Base-by-base conservation (phyloP, 1,140 invertebrate species). In the Drosophila asahinai region DNA sequence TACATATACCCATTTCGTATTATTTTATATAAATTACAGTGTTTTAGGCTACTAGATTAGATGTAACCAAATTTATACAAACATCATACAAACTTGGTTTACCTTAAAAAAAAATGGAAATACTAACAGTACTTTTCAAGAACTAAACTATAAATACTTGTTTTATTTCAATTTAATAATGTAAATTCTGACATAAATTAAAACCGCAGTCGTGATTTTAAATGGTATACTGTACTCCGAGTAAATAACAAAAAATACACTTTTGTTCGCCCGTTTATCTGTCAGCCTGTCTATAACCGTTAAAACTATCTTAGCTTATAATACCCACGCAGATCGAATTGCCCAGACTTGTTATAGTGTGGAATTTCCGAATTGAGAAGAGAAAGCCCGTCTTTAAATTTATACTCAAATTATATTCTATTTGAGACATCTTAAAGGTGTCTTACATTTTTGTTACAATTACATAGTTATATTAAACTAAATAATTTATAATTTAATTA, bases 1-100 rank as follows among this genome's bases (percentile, higher is more conserved):
- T 52, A 57, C 54, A 19, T 54, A 54, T 54, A 36, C 6, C 30
- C 30, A 54, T 40, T 57, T 57, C 36, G 54, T 57, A 57, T 54
- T 54, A 54, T 54, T 36, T 40, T 57, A 38, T 38, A 25, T 45
- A 38, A 38, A 57, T 22, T 57, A 52, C 15, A 54, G 17, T 36
- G 27, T 36, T 54, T 33, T 54, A 54, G 51, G 17, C 11, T 36
- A 36, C 51, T 36, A 36, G 14, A 36, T 19, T 36, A 36, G 14
- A 36, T 19, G 17, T 36, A 36, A 36, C 6, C 36, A 36, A 2
- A 8, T 2, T 36, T 19, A 54, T 33, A 17, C 11, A 52, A 17
- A 17, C 36, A 54, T 36, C 3, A 54, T 19, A 36, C 14, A 14
- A 54, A 54, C 11, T 36, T 3, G 19, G 17, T 15, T 40, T 1